These are phyloP conservation scores for Haliclona indistincta DNA, from an alignment of 37 sponge, comb jelly and placozoan genomes.

Conservation along the genomic window DNA sequence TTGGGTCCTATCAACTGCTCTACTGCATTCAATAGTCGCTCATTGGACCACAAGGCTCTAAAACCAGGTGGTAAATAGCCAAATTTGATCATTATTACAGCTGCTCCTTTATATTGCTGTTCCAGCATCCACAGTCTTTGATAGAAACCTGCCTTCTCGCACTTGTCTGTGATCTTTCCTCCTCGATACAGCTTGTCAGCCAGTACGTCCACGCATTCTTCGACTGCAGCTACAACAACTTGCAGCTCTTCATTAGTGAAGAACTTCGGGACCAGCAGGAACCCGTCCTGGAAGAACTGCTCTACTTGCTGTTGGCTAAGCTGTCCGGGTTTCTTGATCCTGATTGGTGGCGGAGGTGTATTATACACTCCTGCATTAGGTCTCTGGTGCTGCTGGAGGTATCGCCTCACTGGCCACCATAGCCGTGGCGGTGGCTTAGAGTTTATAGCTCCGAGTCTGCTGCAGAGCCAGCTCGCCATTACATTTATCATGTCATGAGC, in stretches of 20 bases:
- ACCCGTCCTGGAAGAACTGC: slow-evolving; percentile 81
- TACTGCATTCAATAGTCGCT: slow-evolving; percentile 70
- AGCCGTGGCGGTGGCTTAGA: no score
- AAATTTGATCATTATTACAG: slow-evolving; percentile 72
- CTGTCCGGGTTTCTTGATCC: slow-evolving; percentile 71
- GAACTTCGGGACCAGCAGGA: slow-evolving; percentile 59
- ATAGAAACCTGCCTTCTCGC: slow-evolving; percentile 72
- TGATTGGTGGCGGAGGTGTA: slow-evolving; percentile 53
- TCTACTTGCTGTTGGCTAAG: slow-evolving; percentile 64
- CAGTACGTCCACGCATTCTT: slow-evolving; percentile 58
- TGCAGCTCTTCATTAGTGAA: slow-evolving; percentile 74
- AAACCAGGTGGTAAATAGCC: slow-evolving; percentile 66
- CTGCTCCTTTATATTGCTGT: slow-evolving; percentile 71
- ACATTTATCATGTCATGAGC: no score
- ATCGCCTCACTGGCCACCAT: no score
- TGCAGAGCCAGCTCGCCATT: no score
- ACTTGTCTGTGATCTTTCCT: slow-evolving; percentile 52
- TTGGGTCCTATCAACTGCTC: slow-evolving; percentile 82
- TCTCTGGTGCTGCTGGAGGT: neutral
- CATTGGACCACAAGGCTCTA: slow-evolving; percentile 58
- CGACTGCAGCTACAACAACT: slow-evolving; percentile 60
- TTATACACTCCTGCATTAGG: slow-evolving; percentile 61
- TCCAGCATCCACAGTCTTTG: slow-evolving; percentile 72
- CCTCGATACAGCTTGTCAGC: slow-evolving; percentile 66
- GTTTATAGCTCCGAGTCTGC: no score